phyloP scores from a whole-genome alignment of 1,140 invertebrate species.

The Drosophila rhopaloa region DNA sequence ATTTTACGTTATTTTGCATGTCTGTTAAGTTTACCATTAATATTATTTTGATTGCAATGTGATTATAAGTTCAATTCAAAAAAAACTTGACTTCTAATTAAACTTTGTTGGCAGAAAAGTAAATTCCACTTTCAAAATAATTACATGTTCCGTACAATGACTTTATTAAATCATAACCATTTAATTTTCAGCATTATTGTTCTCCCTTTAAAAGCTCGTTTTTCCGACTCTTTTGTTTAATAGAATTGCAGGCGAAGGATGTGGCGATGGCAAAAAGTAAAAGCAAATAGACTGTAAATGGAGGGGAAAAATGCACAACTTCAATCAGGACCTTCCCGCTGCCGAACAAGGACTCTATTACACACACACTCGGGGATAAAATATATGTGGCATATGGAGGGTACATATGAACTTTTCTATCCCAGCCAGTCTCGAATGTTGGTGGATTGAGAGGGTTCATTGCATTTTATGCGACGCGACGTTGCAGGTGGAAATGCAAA shows the following conservation, averaged over 20 bases:
- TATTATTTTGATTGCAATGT: too few species aligned
- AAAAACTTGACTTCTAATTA: too few species aligned
- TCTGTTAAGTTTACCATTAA: too few species aligned
- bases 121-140: background rate
- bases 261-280: constrained; percentile 57
- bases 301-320: constrained; percentile 70
- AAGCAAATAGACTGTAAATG: constrained; percentile 79
- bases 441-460: constrained; percentile 63
- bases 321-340: constrained; percentile 19
- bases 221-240: constrained; percentile 35
- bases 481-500: constrained; percentile 77
- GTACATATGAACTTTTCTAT: constrained; percentile 35
- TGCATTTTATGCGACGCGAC: constrained; percentile 79
- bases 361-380: constrained; percentile 3
- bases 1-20: too few species aligned
- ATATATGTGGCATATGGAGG: background rate
- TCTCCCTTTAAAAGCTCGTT: constrained; percentile 20
- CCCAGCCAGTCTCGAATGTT: constrained; percentile 53
- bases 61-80: too few species aligned
- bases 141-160: background rate
- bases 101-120: too few species aligned
- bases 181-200: background rate
- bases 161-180: background rate
- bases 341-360: constrained; percentile 2
- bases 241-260: constrained; percentile 26